Conservation (phyloP, 2,113 vertebrate genomes). For the Bucco capensis region DNA sequence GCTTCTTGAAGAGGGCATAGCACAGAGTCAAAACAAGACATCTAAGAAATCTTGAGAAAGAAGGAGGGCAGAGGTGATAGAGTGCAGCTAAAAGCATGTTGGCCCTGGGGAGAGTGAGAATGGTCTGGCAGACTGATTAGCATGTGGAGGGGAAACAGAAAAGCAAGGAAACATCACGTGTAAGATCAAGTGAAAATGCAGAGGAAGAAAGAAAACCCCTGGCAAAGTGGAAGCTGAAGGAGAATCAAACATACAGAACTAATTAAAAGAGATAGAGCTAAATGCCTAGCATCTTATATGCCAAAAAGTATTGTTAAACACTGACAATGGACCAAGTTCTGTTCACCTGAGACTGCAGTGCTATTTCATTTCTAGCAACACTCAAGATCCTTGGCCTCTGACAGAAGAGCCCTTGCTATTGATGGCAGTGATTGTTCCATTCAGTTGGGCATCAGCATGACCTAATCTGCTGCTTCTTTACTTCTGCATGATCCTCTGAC, state of each 20-base stretch:
- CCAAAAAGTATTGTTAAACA: not conserved
- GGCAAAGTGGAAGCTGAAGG: not conserved
- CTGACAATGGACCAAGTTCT: not conserved
- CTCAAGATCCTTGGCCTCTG: not conserved
- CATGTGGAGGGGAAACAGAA: not conserved
- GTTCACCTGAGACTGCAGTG: not conserved
- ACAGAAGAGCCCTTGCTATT: not conserved
- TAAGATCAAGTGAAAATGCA: not conserved
- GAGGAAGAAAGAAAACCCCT: not conserved
- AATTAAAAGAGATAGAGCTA: not conserved
- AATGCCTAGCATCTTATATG: not conserved
- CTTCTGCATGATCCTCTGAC: not conserved
- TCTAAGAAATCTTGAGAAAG: not conserved
- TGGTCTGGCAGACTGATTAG: not conserved
- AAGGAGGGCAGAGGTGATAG: not conserved
- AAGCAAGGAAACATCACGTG: not conserved
- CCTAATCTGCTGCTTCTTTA: not conserved
- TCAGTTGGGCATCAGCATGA: not conserved
- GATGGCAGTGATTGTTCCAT: not conserved
- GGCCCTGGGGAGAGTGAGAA: not conserved
- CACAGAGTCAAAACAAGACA: slow-evolving; percentile 1
- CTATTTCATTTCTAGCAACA: not conserved
- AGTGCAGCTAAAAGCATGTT: not conserved
- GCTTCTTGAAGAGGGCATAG: not conserved
- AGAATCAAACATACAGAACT: not conserved